phyloP scores from a whole-genome alignment of 2,113 vertebrate species.

The Athene noctua region DNA sequence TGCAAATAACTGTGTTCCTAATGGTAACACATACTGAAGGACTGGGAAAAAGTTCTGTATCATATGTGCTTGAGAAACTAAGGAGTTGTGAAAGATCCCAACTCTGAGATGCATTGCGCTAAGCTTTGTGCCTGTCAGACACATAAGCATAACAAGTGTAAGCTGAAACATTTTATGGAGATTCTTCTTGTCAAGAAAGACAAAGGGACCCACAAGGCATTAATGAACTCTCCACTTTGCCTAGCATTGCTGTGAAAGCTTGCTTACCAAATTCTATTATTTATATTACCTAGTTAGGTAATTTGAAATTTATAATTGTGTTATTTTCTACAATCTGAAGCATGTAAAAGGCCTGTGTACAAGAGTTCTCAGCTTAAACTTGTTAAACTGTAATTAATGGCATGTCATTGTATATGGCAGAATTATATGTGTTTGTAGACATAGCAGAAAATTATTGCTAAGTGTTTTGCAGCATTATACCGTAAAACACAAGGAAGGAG shows the following conservation, averaged over 20 bases:
- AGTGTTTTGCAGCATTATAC: not conserved
- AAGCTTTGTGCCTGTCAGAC: not conserved
- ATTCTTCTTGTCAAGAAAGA: not conserved
- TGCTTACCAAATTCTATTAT: not conserved
- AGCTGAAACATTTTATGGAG: not conserved
- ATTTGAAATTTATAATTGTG: not conserved
- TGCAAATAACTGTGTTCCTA: fast-evolving
- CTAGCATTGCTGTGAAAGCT: not conserved
- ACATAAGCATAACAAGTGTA: not conserved
- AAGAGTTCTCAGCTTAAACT: not conserved
- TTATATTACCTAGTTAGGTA: not conserved
- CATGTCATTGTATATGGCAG: not conserved
- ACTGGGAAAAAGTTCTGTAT: not conserved
- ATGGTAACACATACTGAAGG: not conserved
- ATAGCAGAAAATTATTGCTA: not conserved
- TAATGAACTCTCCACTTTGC: not conserved
- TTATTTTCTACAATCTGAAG: not conserved
- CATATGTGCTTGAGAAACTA: not conserved
- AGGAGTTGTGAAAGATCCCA: not conserved
- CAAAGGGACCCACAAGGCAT: not conserved
- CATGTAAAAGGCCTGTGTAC: not conserved
- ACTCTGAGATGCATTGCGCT: not conserved
- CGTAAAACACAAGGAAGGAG: not conserved
- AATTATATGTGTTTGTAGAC: not conserved
- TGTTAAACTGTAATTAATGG: not conserved